A percentile compares a stretch with the other conserved stretches of the same genome.
phyloP scores from a whole-genome alignment of 2,797 vertebrate species.

The Galagoides demidoff region DNA sequence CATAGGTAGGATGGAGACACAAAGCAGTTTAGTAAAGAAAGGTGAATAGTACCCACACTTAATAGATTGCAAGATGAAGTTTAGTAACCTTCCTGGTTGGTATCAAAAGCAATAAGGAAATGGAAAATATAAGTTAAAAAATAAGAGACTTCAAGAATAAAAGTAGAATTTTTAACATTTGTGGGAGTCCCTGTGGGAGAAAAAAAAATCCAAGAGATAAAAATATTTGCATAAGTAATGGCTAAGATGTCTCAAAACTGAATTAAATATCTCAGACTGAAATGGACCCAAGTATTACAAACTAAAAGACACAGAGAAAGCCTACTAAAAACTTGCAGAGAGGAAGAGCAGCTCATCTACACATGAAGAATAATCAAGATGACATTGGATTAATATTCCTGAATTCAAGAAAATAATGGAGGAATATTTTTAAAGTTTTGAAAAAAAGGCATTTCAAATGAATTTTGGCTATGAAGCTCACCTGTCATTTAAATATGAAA shows the following conservation, averaged over 20 bases:
- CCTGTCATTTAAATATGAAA: not conserved
- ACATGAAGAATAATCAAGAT: not conserved
- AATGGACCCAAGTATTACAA: not conserved
- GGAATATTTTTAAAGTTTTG: not conserved
- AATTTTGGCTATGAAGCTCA: not conserved
- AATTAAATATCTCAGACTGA: not conserved
- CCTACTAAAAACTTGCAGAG: not conserved
- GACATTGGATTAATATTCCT: not conserved
- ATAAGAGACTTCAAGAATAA: not conserved
- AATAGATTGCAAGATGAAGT: not conserved
- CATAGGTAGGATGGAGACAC: not conserved
- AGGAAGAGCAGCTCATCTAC: not conserved
- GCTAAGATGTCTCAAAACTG: not conserved
- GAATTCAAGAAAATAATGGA: not conserved
- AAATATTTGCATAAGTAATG: not conserved
- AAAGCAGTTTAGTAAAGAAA: not conserved
- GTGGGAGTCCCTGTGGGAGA: not conserved
- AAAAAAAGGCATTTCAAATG: not conserved
- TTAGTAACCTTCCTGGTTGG: not conserved
- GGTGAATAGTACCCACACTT: not conserved
- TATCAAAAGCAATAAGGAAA: not conserved
- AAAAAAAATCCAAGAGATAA: not conserved
- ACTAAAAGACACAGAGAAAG: not conserved
- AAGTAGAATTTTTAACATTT: slow-evolving; percentile 11
- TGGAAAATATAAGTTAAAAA: not conserved